Percentiles rank a stretch among this genome's conserved stretches.
Evolutionary conservation across 1,140 invertebrate species (phyloP).

Genomic region (Phymastichus coffea): DNA sequence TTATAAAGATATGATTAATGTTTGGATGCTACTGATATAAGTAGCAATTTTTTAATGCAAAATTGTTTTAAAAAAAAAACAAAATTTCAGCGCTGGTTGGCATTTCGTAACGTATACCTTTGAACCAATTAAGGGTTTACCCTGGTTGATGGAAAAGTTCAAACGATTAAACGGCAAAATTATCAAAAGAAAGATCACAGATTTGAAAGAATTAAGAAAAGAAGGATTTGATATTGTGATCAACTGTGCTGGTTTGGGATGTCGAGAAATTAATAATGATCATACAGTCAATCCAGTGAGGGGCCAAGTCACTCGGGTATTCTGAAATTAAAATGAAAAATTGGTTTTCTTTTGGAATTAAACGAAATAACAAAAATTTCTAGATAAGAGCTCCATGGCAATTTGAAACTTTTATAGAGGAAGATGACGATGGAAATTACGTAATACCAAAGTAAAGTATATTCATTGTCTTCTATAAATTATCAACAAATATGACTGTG

Average conservation of each 20-base stretch:
- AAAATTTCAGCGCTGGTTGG: background rate
- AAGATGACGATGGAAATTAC: conserved; percentile 64
- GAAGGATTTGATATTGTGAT: conserved; percentile 66
- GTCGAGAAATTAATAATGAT: conserved; percentile 62
- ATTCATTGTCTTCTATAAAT: conserved; percentile 2
- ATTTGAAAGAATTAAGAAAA: conserved; percentile 56
- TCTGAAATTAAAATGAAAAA: background rate
- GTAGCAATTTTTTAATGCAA: no score
- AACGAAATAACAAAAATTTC: conserved; percentile 24
- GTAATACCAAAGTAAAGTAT: conserved; percentile 71
- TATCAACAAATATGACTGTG: no score
- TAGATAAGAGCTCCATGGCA: conserved; percentile 67
- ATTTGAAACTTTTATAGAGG: conserved; percentile 58
- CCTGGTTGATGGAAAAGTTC: conserved; percentile 64
- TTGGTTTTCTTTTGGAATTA: background rate
- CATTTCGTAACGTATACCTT: conserved; percentile 65
- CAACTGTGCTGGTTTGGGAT: conserved; percentile 72
- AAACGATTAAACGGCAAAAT: conserved; percentile 58
- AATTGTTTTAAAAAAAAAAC: no score
- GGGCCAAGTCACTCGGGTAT: conserved; percentile 69
- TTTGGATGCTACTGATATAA: no score
- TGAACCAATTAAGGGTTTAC: conserved; percentile 62
- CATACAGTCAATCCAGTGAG: conserved; percentile 61
- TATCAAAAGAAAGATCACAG: conserved; percentile 53
- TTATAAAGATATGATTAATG: no score